These are phyloP conservation scores for Xiphophorus birchmanni DNA, from an alignment of 2,797 vertebrate species.

Conservation along the genomic window DNA sequence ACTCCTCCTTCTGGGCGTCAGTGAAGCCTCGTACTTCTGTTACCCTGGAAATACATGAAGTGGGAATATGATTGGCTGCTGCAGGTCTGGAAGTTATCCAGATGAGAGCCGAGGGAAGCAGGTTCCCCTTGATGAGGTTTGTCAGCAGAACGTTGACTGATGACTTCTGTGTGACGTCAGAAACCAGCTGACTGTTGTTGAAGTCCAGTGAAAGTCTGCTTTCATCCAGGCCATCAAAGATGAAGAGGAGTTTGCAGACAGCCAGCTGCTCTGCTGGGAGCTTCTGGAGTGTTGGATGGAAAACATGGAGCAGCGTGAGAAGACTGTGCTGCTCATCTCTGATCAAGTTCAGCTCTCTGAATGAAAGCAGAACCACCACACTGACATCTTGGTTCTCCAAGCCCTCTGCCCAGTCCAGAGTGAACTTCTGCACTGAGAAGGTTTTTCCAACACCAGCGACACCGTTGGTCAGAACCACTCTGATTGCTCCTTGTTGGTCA, in stretches of 20 bases:
- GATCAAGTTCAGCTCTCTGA: neutral
- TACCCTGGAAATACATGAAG: too few relatives aligned
- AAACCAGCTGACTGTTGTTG: neutral
- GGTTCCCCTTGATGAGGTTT: neutral
- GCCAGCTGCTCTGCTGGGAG: neutral
- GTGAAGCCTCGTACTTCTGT: too few relatives aligned
- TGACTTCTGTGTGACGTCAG: neutral
- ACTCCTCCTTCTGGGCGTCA: too few relatives aligned
- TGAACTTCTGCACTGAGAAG: neutral
- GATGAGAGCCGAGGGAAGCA: neutral
- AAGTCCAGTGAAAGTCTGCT: neutral
- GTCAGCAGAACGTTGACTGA: neutral
- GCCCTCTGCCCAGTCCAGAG: neutral
- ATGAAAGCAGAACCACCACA: neutral
- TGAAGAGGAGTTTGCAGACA: neutral
- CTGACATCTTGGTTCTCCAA: neutral
- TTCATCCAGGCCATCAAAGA: neutral
- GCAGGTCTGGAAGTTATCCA: neutral
- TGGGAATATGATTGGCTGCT: neutral
- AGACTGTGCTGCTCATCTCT: neutral
- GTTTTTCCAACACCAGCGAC: neutral
- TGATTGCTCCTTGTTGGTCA: neutral
- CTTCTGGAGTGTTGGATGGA: slow-evolving; percentile 5
- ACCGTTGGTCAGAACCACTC: neutral
- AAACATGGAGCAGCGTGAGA: neutral